A percentile compares a stretch with the other conserved stretches of the same genome.
Evolutionary conservation across 1,140 invertebrate species (phyloP).

Genomic region (Drosophila saltans): DNA sequence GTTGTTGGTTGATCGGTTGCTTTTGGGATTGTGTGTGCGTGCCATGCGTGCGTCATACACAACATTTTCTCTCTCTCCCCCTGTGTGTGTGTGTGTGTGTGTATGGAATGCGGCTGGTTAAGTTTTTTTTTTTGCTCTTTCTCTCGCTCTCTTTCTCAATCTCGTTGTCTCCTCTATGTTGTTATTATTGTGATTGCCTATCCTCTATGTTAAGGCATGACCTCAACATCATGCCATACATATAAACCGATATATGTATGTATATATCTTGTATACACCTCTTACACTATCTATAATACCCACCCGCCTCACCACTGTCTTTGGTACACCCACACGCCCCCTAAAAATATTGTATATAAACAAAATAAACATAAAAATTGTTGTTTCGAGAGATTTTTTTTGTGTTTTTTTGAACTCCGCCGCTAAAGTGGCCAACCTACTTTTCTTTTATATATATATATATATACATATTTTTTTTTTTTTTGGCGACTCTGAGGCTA

Average conservation of each 20-base stretch:
- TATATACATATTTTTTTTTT: slow-evolving; percentile 5
- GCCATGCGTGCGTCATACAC: slow-evolving; percentile 58
- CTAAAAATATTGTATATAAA: slow-evolving; percentile 33
- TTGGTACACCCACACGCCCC: slow-evolving; percentile 42
- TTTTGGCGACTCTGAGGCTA: slow-evolving; percentile 42
- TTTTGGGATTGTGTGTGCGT: slow-evolving; percentile 2
- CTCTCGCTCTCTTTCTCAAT: slow-evolving; percentile 4
- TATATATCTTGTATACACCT: not conserved
- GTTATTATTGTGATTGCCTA: not conserved
- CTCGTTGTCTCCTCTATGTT: slow-evolving; percentile 31
- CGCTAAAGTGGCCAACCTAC: slow-evolving; percentile 48
- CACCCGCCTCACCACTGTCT: not conserved
- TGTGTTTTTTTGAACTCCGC: slow-evolving; percentile 39
- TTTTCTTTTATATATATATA: slow-evolving; percentile 24
- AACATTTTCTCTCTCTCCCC: slow-evolving; percentile 6
- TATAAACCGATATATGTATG: not conserved
- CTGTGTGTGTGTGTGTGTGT: not conserved
- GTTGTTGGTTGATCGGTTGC: slow-evolving; percentile 23
- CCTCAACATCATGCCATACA: slow-evolving; percentile 34
- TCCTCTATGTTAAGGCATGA: slow-evolving; percentile 49
- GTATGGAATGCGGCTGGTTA: slow-evolving; percentile 65
- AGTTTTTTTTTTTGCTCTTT: slow-evolving; percentile 4
- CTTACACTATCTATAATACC: slow-evolving; percentile 1
- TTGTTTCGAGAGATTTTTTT: slow-evolving; percentile 5
- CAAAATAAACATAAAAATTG: slow-evolving; percentile 47